Base-by-base conservation (phyloP, 1,140 invertebrate genomes). In the Triops cancriformis region DNA sequence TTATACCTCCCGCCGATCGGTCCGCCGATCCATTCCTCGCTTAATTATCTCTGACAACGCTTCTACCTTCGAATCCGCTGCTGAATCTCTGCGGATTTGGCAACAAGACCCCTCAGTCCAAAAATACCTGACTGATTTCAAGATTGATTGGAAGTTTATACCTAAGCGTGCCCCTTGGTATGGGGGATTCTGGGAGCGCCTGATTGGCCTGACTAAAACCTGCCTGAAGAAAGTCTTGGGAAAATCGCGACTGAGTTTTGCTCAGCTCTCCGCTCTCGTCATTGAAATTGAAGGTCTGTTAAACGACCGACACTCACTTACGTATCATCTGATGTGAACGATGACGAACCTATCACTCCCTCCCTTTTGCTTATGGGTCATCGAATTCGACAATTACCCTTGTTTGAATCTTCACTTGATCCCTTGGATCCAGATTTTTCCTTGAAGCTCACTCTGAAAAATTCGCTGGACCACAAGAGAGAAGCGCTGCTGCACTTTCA, bases 101-200 rank as follows among this genome's bases (percentile, higher is more conserved):
- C n/a, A n/a, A n/a, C n/a, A n/a, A n/a, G n/a, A n/a, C n/a, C n/a
- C n/a, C n/a, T n/a, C n/a, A n/a, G n/a, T n/a, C n/a, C n/a, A n/a
- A n/a, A n/a, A n/a, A n/a, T n/a, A n/a, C n/a, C n/a, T n/a, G n/a
- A n/a, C n/a, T n/a, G n/a, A n/a, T n/a, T n/a, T n/a, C n/a, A n/a
- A n/a, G n/a, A n/a, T n/a, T n/a, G n/a, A n/a, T n/a, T n/a, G n/a
- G n/a, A n/a, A n/a, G n/a, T n/a, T n/a, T n/a, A n/a, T n/a, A n/a
- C n/a, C n/a, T n/a, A n/a, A n/a, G n/a, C n/a, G n/a, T n/a, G n/a
- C n/a, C n/a, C n/a, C n/a, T n/a, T n/a, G n/a, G n/a, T n/a, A n/a
- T n/a, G n/a, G n/a, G n/a, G n/a, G n/a, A 26, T 83, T 81, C 23
- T 84, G 81, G 78, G 84, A 85, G 74, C 31, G 83, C 0, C 41